Percentiles rank a stretch among this genome's conserved stretches.
phyloP scores from a whole-genome alignment of 2,888 invertebrate species.

The Acanthosepion lycidas region DNA sequence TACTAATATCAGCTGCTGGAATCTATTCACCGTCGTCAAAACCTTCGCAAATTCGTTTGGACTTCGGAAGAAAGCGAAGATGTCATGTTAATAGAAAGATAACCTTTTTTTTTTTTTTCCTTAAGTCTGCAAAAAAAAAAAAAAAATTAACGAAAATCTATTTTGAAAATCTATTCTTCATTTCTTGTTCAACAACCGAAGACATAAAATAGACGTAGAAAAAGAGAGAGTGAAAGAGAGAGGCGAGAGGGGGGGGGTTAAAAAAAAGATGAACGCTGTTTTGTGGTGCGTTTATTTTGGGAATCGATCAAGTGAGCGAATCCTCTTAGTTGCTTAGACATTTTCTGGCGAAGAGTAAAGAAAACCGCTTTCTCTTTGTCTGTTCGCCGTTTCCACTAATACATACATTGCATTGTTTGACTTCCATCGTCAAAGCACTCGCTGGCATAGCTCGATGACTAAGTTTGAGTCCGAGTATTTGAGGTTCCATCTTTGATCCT shows the following conservation, averaged over 20 bases:
- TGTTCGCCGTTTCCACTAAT: background rate
- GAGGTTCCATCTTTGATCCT: no score
- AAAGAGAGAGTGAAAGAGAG: background rate
- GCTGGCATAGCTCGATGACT: background rate
- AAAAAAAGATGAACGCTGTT: background rate
- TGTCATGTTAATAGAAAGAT: no score
- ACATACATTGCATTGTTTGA: background rate
- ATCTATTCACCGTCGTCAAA: background rate
- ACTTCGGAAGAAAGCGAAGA: no score
- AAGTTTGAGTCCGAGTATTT: background rate
- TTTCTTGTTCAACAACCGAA: background rate
- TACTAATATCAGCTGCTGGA: background rate
- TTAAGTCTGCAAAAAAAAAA: background rate
- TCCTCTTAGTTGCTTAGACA: background rate
- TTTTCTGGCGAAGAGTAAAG: background rate
- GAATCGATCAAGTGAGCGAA: background rate
- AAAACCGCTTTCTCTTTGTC: background rate
- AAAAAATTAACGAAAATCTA: background rate
- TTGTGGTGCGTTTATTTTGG: background rate
- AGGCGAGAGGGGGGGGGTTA: background rate
- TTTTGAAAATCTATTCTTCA: background rate
- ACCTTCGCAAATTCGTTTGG: background rate
- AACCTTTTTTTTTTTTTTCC: background rate
- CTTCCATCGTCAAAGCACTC: background rate
- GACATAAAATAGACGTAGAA: background rate